phyloP scores from a whole-genome alignment of 1,140 invertebrate genomes.

The Drosophila parabipectinata region DNA sequence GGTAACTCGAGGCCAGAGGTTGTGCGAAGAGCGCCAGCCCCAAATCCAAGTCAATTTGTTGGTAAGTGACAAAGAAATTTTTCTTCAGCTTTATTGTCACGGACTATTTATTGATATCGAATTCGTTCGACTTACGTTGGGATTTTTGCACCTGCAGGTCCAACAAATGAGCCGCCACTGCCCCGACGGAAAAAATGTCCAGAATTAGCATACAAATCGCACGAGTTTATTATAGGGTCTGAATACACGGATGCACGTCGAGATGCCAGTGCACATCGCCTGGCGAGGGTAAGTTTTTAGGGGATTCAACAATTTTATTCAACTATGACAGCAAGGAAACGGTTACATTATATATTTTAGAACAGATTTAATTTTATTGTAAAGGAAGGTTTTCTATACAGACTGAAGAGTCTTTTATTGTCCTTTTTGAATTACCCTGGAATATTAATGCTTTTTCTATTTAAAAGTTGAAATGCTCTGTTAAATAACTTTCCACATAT shows the following conservation, averaged over 20 bases:
- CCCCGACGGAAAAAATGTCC: constrained; percentile 94
- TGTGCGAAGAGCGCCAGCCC: constrained; percentile 86
- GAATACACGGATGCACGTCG: constrained; percentile 81
- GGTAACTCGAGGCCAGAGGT: constrained; percentile 88
- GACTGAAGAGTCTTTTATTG: too few species aligned
- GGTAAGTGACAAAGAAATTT: constrained; percentile 67
- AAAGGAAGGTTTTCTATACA: too few species aligned
- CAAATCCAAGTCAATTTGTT: constrained; percentile 85
- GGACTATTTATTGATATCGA: constrained; percentile 36
- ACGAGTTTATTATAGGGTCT: constrained; percentile 90
- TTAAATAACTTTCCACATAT: constrained; percentile 5
- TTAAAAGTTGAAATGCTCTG: background rate
- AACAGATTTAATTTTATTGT: too few species aligned
- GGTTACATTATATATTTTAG: too few species aligned
- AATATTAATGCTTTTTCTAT: background rate
- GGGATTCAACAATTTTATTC: too few species aligned
- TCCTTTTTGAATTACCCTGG: too few species aligned
- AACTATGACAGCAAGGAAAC: too few species aligned
- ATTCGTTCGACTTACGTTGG: constrained; percentile 16
- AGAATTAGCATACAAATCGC: constrained; percentile 92
- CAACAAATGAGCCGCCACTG: constrained; percentile 90
- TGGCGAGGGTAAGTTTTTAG: constrained; percentile 72
- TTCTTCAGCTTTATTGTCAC: constrained; percentile 16
- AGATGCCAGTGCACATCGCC: constrained; percentile 73
- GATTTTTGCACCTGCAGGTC: constrained; percentile 46